Conservation (phyloP, 2,888 invertebrate genomes). For the Mimumesa dahlbomi region DNA sequence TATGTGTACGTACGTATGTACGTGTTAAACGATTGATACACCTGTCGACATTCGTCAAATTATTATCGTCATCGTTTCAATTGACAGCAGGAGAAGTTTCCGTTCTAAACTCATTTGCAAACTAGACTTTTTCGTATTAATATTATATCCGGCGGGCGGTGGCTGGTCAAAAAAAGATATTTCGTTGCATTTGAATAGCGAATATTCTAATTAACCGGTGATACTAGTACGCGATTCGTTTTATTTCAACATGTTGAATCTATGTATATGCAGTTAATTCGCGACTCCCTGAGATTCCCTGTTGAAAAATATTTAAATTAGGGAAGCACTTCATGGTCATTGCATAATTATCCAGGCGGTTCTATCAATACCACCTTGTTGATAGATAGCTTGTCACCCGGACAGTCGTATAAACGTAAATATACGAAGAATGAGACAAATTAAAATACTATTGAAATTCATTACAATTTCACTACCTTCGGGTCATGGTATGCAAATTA, state of each 20-base stretch:
- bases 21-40: constrained; percentile 8
- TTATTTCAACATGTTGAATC: too few species aligned
- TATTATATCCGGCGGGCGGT: not conserved
- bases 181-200: not conserved
- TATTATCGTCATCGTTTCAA: not conserved
- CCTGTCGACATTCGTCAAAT: constrained; percentile 22
- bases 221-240: too few species aligned
- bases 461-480: not conserved
- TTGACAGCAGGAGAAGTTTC: constrained; percentile 6
- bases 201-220: not conserved
- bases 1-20: too few species aligned
- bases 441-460: not conserved
- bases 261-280: too few species aligned
- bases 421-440: too few species aligned
- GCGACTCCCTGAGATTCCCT: too few species aligned
- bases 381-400: not conserved
- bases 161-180: not conserved
- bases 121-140: not conserved
- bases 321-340: too few species aligned
- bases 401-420: constrained; percentile 2
- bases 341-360: not conserved
- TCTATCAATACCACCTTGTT: not conserved
- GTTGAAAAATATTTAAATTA: too few species aligned
- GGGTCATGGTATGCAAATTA: constrained; percentile 1
- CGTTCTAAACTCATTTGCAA: constrained; percentile 8